Evolutionary conservation across 2,888 invertebrate genomes (phyloP), one percentile per base, ranked within the genome.

Genomic region (Eupithecia insigniata): DNA sequence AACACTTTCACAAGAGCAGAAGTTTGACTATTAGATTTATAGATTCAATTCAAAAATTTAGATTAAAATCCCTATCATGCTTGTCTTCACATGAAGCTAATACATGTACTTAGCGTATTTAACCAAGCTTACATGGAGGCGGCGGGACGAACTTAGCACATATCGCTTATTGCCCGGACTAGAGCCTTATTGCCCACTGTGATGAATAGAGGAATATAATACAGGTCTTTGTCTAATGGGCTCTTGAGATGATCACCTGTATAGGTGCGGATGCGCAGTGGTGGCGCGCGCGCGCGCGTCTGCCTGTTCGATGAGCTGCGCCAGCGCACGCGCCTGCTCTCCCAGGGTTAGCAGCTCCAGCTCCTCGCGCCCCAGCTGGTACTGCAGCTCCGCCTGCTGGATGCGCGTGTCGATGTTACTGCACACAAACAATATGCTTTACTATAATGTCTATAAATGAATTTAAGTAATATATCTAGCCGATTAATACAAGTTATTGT

Each of bases 331-430:
- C 71, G 96, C 96, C 91, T 98, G 98, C 92, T 98, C 98, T 78
- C 97, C 95, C 81, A 98, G 95, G 65, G 97, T 97, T 79, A 98
- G 92, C 84, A 98, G 95, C 90, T 98, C 98, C 78, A 98, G 92
- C 90, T 98, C 98, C 90, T 98, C 98, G 64, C 98, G 95, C 0
- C 98, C 98, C 79, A 98, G 92, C 87, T 98, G 96, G 89, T 98
- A 98, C 87, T 98, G 98, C 81, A 98, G 91, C 90, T 98, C 98
- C 0, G 98, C 98, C 86, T 98, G 98, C 84, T 98, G 97, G 86
- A 98, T 98, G 79, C 98, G 95, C 65, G 97, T 96, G 89, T 98
- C 98, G 73, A 98, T 98, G 89, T 98, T 98, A 83, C 98, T 98
- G 89, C 2, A 89, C 89, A 79, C 55, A 75, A 39, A 51, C 43